Evolutionary conservation across 2,113 vertebrate species (phyloP).

Genomic region (Bubo scandiacus): DNA sequence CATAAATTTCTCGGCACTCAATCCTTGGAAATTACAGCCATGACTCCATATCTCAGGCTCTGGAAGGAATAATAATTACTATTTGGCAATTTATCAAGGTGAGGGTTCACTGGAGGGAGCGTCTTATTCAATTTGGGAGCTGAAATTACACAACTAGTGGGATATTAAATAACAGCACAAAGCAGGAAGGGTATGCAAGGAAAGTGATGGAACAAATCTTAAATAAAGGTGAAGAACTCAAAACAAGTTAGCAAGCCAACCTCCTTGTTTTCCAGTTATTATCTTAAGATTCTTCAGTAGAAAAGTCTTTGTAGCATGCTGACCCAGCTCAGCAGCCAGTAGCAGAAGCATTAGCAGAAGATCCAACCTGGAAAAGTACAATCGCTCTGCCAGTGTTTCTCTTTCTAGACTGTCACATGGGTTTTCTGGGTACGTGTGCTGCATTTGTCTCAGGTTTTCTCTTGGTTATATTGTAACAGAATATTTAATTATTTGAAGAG

Average conservation of each 20-base stretch:
- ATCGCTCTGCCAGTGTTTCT: fast-evolving
- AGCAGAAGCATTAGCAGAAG: not conserved
- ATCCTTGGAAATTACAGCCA: slow-evolving; percentile 69
- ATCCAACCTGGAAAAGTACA: not conserved
- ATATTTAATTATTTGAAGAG: not conserved
- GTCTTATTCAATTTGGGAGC: slow-evolving; percentile 68
- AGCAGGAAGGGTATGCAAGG: slow-evolving; percentile 10
- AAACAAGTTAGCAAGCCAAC: not conserved
- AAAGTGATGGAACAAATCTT: slow-evolving; percentile 20
- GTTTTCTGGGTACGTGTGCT: not conserved
- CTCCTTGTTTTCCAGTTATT: not conserved
- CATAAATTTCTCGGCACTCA: slow-evolving; percentile 73
- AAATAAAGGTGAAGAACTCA: slow-evolving; percentile 20
- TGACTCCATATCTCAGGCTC: slow-evolving; percentile 67
- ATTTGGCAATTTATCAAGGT: slow-evolving; percentile 77
- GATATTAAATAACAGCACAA: slow-evolving; percentile 72
- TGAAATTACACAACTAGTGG: slow-evolving; percentile 63
- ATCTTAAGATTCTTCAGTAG: not conserved
- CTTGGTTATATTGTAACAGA: not conserved
- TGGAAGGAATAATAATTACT: slow-evolving; percentile 79
- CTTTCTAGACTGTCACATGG: not conserved
- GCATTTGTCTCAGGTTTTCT: not conserved
- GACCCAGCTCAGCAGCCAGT: not conserved
- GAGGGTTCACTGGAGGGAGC: slow-evolving; percentile 64
- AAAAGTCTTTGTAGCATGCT: not conserved